Evolutionary conservation across 1,140 invertebrate genomes (phyloP).

Genomic region (Chymomyza costata): DNA sequence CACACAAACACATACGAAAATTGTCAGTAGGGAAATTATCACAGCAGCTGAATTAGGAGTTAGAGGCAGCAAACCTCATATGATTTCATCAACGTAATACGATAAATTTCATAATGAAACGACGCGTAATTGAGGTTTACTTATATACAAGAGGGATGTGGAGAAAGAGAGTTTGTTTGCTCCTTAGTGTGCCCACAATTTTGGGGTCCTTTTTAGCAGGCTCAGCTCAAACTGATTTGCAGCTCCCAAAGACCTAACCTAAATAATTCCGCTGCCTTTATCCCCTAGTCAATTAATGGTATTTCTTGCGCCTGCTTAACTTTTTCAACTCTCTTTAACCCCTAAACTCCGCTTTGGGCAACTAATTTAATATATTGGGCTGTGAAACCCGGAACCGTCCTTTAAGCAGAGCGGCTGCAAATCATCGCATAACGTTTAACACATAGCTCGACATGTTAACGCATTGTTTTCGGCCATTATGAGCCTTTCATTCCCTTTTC

Average conservation of each 20-base stretch:
- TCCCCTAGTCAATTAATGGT: slow-evolving; percentile 16
- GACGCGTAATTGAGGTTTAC: slow-evolving; percentile 57
- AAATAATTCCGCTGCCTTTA: background rate
- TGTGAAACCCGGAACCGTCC: too few relatives aligned
- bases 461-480: too few relatives aligned
- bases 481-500: too few relatives aligned
- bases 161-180: too few relatives aligned
- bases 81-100: slow-evolving; percentile 71
- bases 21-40: slow-evolving; percentile 66
- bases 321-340: slow-evolving; percentile 4
- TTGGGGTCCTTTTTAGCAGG: slow-evolving; percentile 25
- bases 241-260: too few relatives aligned
- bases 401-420: too few relatives aligned
- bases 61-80: slow-evolving; percentile 36
- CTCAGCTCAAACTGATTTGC: slow-evolving; percentile 13
- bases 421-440: too few relatives aligned
- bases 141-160: background rate
- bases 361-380: too few relatives aligned
- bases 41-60: background rate
- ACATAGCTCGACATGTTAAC: too few relatives aligned
- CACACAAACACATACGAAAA: background rate
- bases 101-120: slow-evolving; percentile 71
- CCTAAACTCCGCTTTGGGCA: too few relatives aligned
- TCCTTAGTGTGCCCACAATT: slow-evolving; percentile 39
- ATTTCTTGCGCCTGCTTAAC: slow-evolving; percentile 10